These are phyloP conservation scores for Naso thynnoides DNA, from an alignment of 2,797 vertebrate genomes.

Conservation along the genomic window DNA sequence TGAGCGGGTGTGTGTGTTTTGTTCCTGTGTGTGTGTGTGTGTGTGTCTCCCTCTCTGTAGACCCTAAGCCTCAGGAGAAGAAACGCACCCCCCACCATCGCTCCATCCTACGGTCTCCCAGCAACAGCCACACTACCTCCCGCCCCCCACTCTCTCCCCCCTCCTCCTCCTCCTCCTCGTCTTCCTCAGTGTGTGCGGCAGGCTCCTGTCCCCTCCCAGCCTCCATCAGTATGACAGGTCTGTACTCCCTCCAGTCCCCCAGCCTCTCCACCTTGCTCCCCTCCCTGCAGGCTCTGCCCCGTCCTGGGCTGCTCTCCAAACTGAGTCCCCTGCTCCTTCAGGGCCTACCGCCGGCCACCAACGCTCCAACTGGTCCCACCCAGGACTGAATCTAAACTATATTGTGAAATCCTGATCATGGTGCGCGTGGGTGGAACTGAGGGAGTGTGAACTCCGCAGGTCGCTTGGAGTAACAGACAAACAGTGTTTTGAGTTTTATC, in stretches of 20 bases:
- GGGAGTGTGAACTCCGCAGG: slow-evolving; percentile 19
- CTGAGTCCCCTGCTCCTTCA: slow-evolving; percentile 80
- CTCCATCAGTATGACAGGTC: slow-evolving; percentile 90
- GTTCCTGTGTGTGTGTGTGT: slow-evolving; percentile 48
- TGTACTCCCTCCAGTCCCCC: slow-evolving; percentile 84
- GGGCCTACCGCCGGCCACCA: slow-evolving; percentile 65
- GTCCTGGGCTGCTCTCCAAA: slow-evolving; percentile 73
- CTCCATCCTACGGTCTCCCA: slow-evolving; percentile 84
- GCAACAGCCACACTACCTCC: slow-evolving; percentile 80
- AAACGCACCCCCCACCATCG: slow-evolving; percentile 87
- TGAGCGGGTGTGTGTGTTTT: slow-evolving; percentile 58
- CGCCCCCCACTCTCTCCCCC: slow-evolving; percentile 77
- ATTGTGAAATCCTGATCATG: slow-evolving; percentile 20
- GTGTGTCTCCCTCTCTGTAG: slow-evolving; percentile 81
- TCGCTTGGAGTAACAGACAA: slow-evolving; percentile 14
- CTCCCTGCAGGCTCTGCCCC: slow-evolving; percentile 80
- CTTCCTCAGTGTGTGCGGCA: slow-evolving; percentile 76
- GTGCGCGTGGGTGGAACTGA: slow-evolving; percentile 8
- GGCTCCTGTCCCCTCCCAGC: slow-evolving; percentile 84
- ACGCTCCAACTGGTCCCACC: slow-evolving; percentile 66
- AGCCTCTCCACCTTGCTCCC: slow-evolving; percentile 81
- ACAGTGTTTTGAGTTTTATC: not conserved
- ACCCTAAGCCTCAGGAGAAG: slow-evolving; percentile 89
- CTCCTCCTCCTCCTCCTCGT: slow-evolving; percentile 80
- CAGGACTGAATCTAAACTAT: slow-evolving; percentile 57